Base-by-base conservation (phyloP, 2,113 vertebrate species). In the Periophthalmodon schlosseri region DNA sequence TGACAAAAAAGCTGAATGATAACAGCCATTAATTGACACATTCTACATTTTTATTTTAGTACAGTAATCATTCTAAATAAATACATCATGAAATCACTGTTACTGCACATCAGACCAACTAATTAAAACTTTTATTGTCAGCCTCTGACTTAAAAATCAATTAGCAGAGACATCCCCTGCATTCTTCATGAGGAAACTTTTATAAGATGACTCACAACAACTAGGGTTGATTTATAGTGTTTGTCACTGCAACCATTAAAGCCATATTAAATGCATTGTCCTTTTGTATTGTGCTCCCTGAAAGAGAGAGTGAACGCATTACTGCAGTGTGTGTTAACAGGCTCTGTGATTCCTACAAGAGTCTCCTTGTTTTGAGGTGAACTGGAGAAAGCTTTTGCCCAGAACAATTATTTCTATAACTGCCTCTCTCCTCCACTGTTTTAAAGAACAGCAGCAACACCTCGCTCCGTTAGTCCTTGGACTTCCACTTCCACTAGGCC, bases 221-320 rank as follows among this genome's bases (percentile, higher is more conserved):
- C 76, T 65, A 84, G 67, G 73, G 52, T 70, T 77, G 74, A 87
- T 86, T 76, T 75, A 77, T 70, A 69, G 52, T 69, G 63, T 3
- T 72, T 82, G 83, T 78, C 80, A 71, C 72, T 36, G 63, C 18
- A 23, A 52, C 50, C 88, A 24, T 80, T 76, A 84, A 85, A 81
- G 74, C 56, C 52, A 68, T 49, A 73, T 86, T 81, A 70, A 78
- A 83, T 80, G n/a, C 16, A 73, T 71, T 73, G 66, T 56, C 52
- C 70, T 58, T 8, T 72, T 73, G 71, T 46, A 64, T 44, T 66
- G 72, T 76, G 70, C 73, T 36, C 39, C 0, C 24, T 61, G 63
- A 11, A 18, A 36, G 57, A 80, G 68, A 73, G 12, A 18, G 28
- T 28, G 12, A 21, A 36, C 16, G 57, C 24, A 73, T n/a, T 50